A percentile compares a stretch with the other conserved stretches of the same genome.
Conservation (phyloP, 1,140 invertebrate genomes). For the Drosophila ogumai region DNA sequence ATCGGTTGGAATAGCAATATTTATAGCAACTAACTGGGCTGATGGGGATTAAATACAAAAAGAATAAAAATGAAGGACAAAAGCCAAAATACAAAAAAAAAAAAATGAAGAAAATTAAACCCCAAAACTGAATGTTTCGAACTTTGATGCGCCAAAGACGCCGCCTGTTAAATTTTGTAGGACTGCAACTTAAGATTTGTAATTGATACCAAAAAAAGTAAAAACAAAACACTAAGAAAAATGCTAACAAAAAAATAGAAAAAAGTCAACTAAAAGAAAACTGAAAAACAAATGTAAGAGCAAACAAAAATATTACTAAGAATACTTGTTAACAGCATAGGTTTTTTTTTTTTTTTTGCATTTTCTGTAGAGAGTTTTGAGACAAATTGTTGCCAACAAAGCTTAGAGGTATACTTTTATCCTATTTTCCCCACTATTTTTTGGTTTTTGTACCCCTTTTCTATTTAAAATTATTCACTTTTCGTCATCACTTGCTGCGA, state of each 20-base stretch:
- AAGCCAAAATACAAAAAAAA: conserved; percentile 10
- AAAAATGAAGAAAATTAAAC: background rate
- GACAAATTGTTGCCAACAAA: conserved; percentile 26
- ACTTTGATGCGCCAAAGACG: conserved; percentile 32
- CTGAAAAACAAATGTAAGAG: conserved; percentile 12
- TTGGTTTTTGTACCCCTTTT: background rate
- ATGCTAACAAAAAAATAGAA: conserved; percentile 46
- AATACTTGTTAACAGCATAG: conserved; percentile 37
- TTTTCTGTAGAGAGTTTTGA: conserved; percentile 29
- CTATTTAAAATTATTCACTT: background rate
- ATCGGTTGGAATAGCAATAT: conserved; percentile 60
- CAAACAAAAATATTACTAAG: conserved; percentile 30
- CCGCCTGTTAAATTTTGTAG: conserved; percentile 48
- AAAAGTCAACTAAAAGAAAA: conserved; percentile 21
- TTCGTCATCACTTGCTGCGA: conserved; percentile 15
- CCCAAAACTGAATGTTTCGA: conserved; percentile 54
- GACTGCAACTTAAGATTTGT: conserved; percentile 63
- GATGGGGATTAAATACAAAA: conserved; percentile 14
- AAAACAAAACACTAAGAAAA: conserved; percentile 38
- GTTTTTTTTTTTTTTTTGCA: conserved; percentile 14
- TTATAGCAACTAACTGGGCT: conserved; percentile 20
- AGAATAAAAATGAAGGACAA: conserved; percentile 5
- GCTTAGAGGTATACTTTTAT: conserved; percentile 13
- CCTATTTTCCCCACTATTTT: background rate
- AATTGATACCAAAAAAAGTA: conserved; percentile 65